Evolutionary conservation across 2,888 invertebrate genomes (phyloP).

Genomic region (Antitype chi): DNA sequence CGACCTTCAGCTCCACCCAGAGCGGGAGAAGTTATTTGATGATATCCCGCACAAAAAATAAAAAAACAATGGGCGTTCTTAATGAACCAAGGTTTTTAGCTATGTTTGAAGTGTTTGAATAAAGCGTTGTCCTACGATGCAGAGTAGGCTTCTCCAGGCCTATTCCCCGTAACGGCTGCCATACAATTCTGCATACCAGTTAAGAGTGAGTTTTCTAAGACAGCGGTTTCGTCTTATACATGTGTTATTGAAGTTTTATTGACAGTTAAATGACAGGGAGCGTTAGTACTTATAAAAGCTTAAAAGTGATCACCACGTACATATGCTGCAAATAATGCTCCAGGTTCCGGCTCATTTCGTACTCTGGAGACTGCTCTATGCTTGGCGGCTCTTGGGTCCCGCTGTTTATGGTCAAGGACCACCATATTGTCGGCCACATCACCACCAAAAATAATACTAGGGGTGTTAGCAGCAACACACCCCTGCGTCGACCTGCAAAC

Average conservation of each 20-base stretch:
- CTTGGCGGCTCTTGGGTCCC: not conserved
- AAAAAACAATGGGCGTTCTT: too few relatives aligned
- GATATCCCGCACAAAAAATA: too few relatives aligned
- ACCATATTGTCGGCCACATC: conserved; percentile 5
- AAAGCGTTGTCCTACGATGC: not conserved
- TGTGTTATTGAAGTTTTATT: not conserved
- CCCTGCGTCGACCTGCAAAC: not conserved
- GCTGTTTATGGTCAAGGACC: not conserved
- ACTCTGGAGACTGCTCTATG: not conserved
- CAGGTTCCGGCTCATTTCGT: not conserved
- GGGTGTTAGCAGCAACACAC: not conserved
- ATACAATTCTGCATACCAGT: not conserved
- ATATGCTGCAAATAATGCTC: not conserved
- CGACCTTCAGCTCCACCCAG: too few relatives aligned
- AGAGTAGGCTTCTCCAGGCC: not conserved
- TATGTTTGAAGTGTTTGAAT: not conserved
- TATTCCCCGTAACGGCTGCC: too few relatives aligned
- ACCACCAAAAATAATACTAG: not conserved
- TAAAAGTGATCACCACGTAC: conserved; percentile 1
- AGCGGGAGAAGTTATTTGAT: too few relatives aligned
- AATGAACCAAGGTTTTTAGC: not conserved
- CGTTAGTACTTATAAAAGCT: not conserved
- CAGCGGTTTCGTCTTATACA: not conserved
- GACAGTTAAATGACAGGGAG: not conserved
- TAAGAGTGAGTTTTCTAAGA: not conserved